Conservation (phyloP, 2,888 invertebrate species). For the Glaucopsyche alexis region DNA sequence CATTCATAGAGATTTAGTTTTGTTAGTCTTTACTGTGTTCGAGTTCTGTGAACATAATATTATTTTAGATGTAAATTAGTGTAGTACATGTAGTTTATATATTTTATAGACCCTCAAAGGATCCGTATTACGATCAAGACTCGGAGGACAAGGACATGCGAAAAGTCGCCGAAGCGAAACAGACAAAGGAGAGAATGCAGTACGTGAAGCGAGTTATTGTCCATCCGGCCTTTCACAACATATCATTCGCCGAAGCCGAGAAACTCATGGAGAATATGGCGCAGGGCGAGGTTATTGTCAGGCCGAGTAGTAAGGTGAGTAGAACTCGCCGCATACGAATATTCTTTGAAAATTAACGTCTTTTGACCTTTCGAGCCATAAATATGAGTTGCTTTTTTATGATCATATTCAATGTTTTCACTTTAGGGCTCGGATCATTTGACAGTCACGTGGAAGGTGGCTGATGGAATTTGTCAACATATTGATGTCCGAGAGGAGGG, state of each 20-base stretch:
- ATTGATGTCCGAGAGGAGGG: constrained; percentile 97
- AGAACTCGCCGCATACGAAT: neutral
- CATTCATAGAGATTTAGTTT: no score
- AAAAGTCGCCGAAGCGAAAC: constrained; percentile 89
- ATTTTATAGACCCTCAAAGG: constrained; percentile 86
- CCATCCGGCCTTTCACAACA: constrained; percentile 98
- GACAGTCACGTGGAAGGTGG: constrained; percentile 99
- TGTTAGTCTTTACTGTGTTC: no score
- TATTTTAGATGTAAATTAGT: neutral
- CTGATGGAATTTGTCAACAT: constrained; percentile 96
- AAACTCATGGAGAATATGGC: constrained; percentile 95
- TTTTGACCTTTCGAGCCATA: neutral
- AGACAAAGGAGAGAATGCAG: constrained; percentile 89
- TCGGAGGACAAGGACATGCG: constrained; percentile 89
- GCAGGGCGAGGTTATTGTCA: constrained; percentile 96
- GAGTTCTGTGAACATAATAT: no score
- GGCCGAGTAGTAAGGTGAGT: constrained; percentile 95
- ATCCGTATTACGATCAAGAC: constrained; percentile 94
- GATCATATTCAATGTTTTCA: constrained; percentile 8
- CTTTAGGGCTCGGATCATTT: constrained; percentile 91
- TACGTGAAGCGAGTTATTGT: constrained; percentile 98
- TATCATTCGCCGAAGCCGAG: constrained; percentile 95
- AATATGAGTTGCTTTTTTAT: neutral
- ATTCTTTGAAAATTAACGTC: neutral
- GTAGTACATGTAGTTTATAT: neutral